These are phyloP conservation scores for Poeciliopsis turneri DNA, from an alignment of 2,797 vertebrate genomes.

Conservation along the genomic window DNA sequence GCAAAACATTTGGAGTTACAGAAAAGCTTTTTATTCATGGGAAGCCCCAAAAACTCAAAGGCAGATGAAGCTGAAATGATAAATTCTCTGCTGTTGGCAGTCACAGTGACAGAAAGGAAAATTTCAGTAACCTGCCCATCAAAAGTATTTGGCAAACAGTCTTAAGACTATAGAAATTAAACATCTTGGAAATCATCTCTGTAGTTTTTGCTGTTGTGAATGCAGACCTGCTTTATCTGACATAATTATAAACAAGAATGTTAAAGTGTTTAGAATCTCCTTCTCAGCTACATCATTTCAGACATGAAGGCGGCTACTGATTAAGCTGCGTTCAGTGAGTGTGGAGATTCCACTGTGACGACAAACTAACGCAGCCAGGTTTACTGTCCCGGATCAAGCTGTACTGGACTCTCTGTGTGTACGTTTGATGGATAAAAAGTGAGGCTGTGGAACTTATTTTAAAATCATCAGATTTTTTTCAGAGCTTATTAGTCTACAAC, in stretches of 20 bases:
- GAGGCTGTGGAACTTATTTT: background rate
- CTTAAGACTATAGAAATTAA: background rate
- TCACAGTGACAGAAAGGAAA: background rate
- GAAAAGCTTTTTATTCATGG: background rate
- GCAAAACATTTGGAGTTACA: background rate
- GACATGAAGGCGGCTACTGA: background rate
- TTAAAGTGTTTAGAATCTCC: background rate
- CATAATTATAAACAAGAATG: background rate
- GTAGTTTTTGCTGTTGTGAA: background rate
- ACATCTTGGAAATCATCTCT: background rate
- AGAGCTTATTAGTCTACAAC: background rate
- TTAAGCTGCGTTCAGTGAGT: background rate
- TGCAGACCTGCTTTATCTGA: background rate
- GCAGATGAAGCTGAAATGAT: background rate
- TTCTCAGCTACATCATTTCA: background rate
- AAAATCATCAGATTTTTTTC: background rate
- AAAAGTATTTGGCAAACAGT: background rate
- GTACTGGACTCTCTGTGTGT: background rate
- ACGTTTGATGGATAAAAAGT: too few species aligned
- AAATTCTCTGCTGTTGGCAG: background rate
- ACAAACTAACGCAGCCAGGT: background rate
- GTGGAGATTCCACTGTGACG: background rate
- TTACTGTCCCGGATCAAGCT: background rate
- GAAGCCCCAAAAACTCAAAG: background rate
- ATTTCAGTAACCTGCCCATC: background rate